These are phyloP conservation scores for Alfaro cultratus DNA, from an alignment of 2,797 vertebrate species.

Conservation along the genomic window DNA sequence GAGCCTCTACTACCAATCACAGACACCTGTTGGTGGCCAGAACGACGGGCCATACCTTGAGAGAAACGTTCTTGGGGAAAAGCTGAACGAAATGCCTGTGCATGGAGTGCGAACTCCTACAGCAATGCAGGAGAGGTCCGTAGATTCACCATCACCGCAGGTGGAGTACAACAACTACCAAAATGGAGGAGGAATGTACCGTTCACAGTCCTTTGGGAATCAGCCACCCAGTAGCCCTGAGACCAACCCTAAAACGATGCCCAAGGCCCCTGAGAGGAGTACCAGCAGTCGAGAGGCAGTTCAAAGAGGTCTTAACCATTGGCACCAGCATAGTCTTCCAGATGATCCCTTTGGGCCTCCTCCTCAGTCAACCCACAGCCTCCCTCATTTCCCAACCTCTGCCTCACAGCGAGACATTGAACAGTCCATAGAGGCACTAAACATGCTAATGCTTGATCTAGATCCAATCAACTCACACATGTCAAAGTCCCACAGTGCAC, in stretches of 20 bases:
- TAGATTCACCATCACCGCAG: conserved; percentile 74
- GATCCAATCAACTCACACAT: conserved; percentile 83
- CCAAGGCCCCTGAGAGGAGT: conserved; percentile 90
- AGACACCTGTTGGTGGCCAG: conserved; percentile 61
- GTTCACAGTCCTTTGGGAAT: conserved; percentile 87
- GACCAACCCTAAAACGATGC: conserved; percentile 76
- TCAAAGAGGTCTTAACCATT: conserved; percentile 91
- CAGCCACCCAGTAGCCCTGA: conserved; percentile 68
- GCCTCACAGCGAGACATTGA: conserved; percentile 92
- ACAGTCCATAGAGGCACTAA: conserved; percentile 93
- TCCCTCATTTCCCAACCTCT: conserved; percentile 86
- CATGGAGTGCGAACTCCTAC: conserved; percentile 71
- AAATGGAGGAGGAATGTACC: conserved; percentile 82
- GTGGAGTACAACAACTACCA: conserved; percentile 81
- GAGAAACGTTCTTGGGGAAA: conserved; percentile 61
- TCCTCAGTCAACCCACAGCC: conserved; percentile 81
- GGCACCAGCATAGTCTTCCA: conserved; percentile 90
- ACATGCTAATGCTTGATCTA: conserved; percentile 95
- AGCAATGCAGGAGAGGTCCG: conserved; percentile 61
- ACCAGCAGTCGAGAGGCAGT: conserved; percentile 95
- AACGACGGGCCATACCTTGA: conserved; percentile 75
- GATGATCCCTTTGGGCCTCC: conserved; percentile 81
- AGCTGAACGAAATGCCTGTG: conserved; percentile 76
- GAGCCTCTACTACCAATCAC: conserved; percentile 75
- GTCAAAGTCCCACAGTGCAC: conserved; percentile 91